phyloP scores from a whole-genome alignment of 2,113 vertebrate species.

The Myrmophylax atrothorax region DNA sequence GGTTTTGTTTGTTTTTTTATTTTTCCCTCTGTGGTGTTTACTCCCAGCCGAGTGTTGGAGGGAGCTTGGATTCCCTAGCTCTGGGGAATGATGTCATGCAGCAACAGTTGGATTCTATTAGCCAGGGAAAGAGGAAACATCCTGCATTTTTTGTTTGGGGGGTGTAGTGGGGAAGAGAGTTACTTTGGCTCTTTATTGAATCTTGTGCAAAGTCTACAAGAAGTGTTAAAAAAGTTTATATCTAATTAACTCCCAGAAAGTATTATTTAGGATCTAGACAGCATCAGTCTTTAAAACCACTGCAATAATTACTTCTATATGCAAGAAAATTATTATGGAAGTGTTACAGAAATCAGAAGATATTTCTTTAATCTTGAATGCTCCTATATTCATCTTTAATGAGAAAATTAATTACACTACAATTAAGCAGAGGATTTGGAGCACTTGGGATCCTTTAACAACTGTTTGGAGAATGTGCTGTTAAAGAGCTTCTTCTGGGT shows the following conservation, averaged over 20 bases:
- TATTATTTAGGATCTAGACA: background rate
- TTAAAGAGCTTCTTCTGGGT: background rate
- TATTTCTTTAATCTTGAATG: background rate
- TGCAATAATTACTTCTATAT: background rate
- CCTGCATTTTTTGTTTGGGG: conserved; percentile 39
- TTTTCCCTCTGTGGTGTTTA: background rate
- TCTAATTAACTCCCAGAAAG: background rate
- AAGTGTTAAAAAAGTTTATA: background rate
- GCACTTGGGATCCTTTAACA: background rate
- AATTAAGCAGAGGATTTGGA: background rate
- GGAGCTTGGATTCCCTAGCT: conserved; percentile 61
- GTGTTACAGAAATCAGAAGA: background rate
- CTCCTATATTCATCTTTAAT: background rate
- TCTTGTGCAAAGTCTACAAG: background rate
- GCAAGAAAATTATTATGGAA: background rate
- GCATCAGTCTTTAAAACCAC: background rate
- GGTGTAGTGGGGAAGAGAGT: background rate
- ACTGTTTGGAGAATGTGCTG: background rate
- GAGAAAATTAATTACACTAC: background rate
- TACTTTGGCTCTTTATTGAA: conserved; percentile 44
- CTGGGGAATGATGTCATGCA: conserved; percentile 76
- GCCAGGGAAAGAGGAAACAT: conserved; percentile 66
- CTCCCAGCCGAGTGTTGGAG: background rate
- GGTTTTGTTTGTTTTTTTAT: background rate
- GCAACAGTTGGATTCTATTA: conserved; percentile 79